A percentile compares a stretch with the other conserved stretches of the same genome.
phyloP scores from a whole-genome alignment of 2,797 vertebrate genomes.

The Alca torda region DNA sequence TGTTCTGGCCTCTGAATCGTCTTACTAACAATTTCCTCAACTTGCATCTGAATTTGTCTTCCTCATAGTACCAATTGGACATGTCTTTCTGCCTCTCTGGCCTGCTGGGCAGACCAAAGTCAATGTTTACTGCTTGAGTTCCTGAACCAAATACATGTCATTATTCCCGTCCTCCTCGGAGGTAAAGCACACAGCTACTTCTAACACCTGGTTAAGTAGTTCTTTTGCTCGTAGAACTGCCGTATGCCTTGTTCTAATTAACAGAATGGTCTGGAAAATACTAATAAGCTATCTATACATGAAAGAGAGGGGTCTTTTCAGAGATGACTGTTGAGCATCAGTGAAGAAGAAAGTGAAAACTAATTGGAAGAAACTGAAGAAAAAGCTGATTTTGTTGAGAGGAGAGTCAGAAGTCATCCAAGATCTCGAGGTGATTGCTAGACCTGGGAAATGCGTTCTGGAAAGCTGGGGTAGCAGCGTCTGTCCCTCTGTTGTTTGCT shows the following conservation, averaged over 20 bases:
- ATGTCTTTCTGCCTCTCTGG: background rate
- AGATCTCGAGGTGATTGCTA: background rate
- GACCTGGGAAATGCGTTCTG: background rate
- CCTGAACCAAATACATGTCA: background rate
- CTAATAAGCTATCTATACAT: background rate
- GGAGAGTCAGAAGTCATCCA: background rate
- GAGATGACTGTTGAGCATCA: background rate
- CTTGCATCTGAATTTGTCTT: background rate
- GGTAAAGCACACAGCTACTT: background rate
- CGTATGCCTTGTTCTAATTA: background rate
- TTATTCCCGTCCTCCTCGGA: background rate
- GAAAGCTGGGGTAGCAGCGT: background rate
- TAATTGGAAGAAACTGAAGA: background rate
- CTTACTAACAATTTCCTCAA: background rate
- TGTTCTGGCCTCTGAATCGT: background rate
- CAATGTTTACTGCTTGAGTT: background rate
- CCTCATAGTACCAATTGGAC: fast-evolving
- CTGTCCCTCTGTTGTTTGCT: background rate
- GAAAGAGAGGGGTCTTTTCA: background rate
- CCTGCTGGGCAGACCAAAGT: background rate
- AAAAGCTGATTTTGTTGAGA: background rate
- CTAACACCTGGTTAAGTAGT: background rate
- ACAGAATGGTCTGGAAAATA: background rate
- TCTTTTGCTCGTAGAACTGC: background rate
- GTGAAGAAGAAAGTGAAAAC: background rate